These are phyloP conservation scores for Nothobranchius kuhntae DNA, from an alignment of 2,113 vertebrate species.

Conservation along the genomic window DNA sequence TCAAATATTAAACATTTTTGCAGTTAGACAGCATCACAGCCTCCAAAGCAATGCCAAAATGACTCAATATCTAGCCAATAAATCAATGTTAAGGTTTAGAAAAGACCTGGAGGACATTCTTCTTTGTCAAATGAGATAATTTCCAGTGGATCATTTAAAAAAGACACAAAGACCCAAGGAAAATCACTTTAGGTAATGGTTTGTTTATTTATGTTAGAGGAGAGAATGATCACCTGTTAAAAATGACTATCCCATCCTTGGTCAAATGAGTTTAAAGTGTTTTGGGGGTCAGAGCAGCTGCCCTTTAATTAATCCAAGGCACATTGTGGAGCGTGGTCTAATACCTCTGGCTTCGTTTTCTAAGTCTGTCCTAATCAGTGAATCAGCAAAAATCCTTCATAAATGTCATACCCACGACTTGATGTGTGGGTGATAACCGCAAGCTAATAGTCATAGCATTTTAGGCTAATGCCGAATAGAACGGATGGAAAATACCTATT, in stretches of 20 bases:
- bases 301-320: background rate
- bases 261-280: background rate
- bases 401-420: background rate
- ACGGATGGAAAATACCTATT: background rate
- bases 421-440: constrained; percentile 36
- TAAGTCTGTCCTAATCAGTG: background rate
- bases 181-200: background rate
- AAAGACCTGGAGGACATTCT: background rate
- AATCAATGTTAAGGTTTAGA: background rate
- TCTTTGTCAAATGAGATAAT: background rate
- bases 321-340: background rate
- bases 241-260: too few species aligned
- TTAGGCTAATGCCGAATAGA: constrained; percentile 33
- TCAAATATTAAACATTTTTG: too few species aligned
- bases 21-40: too few species aligned
- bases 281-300: background rate
- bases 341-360: background rate
- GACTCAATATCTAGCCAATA: background rate
- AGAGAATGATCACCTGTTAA: too few species aligned
- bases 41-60: background rate
- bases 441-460: constrained; percentile 67
- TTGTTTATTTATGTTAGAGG: too few species aligned
- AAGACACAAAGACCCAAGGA: background rate
- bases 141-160: background rate
- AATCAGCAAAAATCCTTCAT: background rate